Evolutionary conservation across 1,140 invertebrate species (phyloP).

Genomic region (Nymphalis io): DNA sequence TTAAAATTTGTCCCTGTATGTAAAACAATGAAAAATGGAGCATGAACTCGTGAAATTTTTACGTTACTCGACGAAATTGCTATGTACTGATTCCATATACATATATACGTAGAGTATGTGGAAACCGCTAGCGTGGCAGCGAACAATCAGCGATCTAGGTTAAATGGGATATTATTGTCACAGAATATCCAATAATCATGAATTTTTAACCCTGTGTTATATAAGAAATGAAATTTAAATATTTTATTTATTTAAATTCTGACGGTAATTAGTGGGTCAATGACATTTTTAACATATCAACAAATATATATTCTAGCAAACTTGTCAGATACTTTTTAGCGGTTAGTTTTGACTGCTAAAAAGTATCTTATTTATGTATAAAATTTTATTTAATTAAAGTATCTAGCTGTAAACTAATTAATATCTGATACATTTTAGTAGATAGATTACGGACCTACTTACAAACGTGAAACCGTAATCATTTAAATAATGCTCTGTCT

Average conservation of each 20-base stretch:
- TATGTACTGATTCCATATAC: slow-evolving; percentile 17
- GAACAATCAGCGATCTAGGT: slow-evolving; percentile 20
- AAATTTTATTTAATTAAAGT: no score
- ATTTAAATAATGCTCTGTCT: no score
- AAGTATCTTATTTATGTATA: no score
- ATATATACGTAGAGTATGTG: slow-evolving; percentile 5
- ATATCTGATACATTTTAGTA: no score
- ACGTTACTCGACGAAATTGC: slow-evolving; percentile 16
- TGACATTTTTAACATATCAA: background rate
- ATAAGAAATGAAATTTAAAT: background rate
- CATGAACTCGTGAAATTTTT: slow-evolving; percentile 14
- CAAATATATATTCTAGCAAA: no score
- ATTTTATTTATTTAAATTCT: background rate
- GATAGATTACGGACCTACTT: no score
- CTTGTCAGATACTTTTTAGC: no score
- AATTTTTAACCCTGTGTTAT: slow-evolving; percentile 7
- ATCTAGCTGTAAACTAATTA: no score
- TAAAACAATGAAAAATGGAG: slow-evolving; percentile 9
- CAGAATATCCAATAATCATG: slow-evolving; percentile 12
- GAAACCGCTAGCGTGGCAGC: slow-evolving; percentile 15
- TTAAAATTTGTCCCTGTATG: background rate
- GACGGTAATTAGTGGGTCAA: background rate
- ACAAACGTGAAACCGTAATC: no score
- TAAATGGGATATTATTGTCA: slow-evolving; percentile 20
- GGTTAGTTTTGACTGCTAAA: no score